A percentile compares a stretch with the other conserved stretches of the same genome.
phyloP scores from a whole-genome alignment of 2,888 invertebrate species.

The Melieria picta region DNA sequence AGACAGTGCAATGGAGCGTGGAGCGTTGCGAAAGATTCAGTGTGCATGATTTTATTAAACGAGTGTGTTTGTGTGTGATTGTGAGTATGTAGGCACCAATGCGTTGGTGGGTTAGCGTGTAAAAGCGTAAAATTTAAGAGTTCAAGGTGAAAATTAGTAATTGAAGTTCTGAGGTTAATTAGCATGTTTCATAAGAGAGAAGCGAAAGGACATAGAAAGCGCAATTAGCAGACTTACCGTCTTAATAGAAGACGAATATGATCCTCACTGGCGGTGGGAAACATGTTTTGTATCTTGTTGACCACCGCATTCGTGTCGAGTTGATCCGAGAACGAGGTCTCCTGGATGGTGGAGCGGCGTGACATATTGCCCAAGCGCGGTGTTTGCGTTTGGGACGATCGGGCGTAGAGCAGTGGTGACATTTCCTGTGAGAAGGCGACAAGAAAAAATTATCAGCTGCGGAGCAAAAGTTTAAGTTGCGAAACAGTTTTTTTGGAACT shows the following conservation, averaged over 20 bases:
- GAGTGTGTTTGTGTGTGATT: constrained; percentile 1
- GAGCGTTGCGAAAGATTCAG: neutral
- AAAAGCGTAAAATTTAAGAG: constrained; percentile 40
- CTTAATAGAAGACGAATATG: constrained; percentile 87
- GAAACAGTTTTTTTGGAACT: too few relatives aligned
- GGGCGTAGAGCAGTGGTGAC: constrained; percentile 61
- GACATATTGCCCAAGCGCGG: constrained; percentile 59
- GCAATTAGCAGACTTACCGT: constrained; percentile 74
- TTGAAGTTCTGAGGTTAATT: neutral
- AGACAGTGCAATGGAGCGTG: neutral
- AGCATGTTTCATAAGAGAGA: neutral
- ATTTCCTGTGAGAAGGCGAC: constrained; percentile 56
- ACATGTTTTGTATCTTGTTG: constrained; percentile 85
- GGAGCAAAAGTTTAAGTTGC: neutral
- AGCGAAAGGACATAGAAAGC: neutral
- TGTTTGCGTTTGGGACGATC: constrained; percentile 50
- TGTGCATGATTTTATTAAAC: neutral
- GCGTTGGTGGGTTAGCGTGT: constrained; percentile 44
- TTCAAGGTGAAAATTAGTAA: neutral
- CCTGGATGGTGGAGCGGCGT: constrained; percentile 68
- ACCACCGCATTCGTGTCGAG: constrained; percentile 79
- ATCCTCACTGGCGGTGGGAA: constrained; percentile 89
- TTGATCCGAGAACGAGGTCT: constrained; percentile 73
- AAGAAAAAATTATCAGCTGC: neutral
- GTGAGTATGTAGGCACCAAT: constrained; percentile 2